These are phyloP conservation scores for Philypnodon macrostomus DNA, from an alignment of 2,797 vertebrate species.

Conservation along the genomic window DNA sequence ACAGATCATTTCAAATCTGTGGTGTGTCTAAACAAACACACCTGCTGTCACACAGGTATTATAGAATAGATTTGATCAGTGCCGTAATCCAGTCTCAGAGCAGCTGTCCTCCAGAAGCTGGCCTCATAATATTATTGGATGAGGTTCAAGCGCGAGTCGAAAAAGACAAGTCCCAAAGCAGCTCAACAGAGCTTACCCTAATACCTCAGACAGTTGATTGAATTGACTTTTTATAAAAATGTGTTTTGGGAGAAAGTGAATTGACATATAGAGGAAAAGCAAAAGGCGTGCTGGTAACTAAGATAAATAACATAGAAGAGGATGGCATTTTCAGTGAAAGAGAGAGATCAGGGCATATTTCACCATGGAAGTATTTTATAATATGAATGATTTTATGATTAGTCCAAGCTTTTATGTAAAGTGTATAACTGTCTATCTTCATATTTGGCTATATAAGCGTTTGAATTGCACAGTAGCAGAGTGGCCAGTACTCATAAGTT, in stretches of 20 bases:
- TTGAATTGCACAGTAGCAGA: too few relatives aligned
- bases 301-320: not conserved
- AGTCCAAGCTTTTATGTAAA: too few relatives aligned
- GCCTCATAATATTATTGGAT: slow-evolving; percentile 23
- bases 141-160: slow-evolving; percentile 23
- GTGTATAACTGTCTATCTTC: too few relatives aligned
- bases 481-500: too few relatives aligned
- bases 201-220: slow-evolving; percentile 47
- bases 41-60: slow-evolving; percentile 14
- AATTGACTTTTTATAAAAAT: slow-evolving; percentile 27
- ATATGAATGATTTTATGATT: too few relatives aligned
- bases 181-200: slow-evolving; percentile 56
- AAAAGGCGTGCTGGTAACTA: not conserved
- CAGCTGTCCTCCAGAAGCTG: slow-evolving; percentile 39
- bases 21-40: not conserved
- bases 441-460: too few relatives aligned
- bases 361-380: too few relatives aligned
- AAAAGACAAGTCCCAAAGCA: slow-evolving; percentile 55
- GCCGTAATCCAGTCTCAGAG: slow-evolving; percentile 35
- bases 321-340: not conserved
- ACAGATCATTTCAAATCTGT: not conserved
- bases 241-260: slow-evolving; percentile 27
- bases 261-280: not conserved
- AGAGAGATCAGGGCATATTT: too few relatives aligned
- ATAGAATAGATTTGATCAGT: slow-evolving; percentile 20